A percentile compares a stretch with the other conserved stretches of the same genome.
Conservation (phyloP, 92 coral and sea anemone genomes). For the Phenganax subtilis region DNA sequence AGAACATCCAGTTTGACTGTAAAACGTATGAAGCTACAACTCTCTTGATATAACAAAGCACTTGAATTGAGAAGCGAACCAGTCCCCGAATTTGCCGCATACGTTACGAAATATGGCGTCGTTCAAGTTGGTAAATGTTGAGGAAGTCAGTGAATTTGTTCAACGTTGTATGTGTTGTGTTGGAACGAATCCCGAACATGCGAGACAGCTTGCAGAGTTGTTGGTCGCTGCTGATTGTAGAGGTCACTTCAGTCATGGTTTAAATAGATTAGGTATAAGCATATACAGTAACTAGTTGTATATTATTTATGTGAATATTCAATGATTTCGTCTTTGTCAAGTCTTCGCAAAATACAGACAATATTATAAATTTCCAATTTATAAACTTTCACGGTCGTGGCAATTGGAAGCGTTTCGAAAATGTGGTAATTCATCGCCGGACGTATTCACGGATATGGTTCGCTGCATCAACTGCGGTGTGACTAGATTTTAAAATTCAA, state of each 20-base stretch:
- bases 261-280: conserved; percentile 73
- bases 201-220: conserved; percentile 69
- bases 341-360: background rate
- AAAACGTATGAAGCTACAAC: too few species aligned
- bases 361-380: too few species aligned
- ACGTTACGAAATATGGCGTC: conserved; percentile 16
- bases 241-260: conserved; percentile 98
- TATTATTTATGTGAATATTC: background rate
- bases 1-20: too few species aligned
- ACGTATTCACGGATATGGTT: too few species aligned
- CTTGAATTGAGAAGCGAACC: too few species aligned
- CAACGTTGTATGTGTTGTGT: conserved; percentile 85
- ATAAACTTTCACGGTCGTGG: too few species aligned
- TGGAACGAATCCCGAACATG: conserved; percentile 68
- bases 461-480: too few species aligned
- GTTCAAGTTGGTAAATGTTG: conserved; percentile 56
- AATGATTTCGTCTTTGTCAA: background rate
- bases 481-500: too few species aligned
- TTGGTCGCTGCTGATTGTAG: conserved; percentile 76
- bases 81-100: background rate
- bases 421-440: too few species aligned
- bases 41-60: too few species aligned
- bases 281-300: background rate
- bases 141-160: conserved; percentile 69
- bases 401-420: too few species aligned